Percentiles rank a stretch among this genome's conserved stretches.
phyloP scores from a whole-genome alignment of 1,140 invertebrate species.

The Zaprionus africanus region DNA sequence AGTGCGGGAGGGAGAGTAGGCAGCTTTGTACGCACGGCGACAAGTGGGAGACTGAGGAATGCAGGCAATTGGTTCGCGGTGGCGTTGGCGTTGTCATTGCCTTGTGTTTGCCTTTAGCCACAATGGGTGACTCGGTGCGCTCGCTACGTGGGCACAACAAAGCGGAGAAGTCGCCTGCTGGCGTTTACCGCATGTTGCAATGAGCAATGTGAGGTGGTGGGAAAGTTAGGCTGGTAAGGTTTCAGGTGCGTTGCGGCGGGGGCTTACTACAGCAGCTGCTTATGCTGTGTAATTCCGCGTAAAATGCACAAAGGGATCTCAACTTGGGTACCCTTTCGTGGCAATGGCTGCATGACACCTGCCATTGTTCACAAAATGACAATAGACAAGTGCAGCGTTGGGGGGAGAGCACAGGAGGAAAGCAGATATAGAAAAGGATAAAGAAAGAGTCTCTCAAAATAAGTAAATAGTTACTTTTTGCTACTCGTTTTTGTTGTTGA shows the following conservation, averaged over 20 bases:
- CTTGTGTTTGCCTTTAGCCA: constrained; percentile 71
- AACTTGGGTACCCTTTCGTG: constrained; percentile 20
- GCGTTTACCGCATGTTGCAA: constrained; percentile 60
- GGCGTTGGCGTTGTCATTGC: constrained; percentile 24
- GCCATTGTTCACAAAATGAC: constrained; percentile 73
- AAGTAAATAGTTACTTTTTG: too few relatives aligned
- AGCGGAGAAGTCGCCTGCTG: constrained; percentile 67
- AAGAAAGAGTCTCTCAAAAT: constrained; percentile 4
- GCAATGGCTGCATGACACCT: constrained; percentile 67
- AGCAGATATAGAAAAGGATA: background rate
- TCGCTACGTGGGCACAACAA: constrained; percentile 59
- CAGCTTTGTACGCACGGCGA: background rate
- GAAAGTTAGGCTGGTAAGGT: constrained; percentile 1
- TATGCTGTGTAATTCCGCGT: constrained; percentile 79
- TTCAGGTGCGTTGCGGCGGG: background rate
- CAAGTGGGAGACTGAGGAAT: background rate
- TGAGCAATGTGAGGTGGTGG: constrained; percentile 2
- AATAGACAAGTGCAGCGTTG: constrained; percentile 54
- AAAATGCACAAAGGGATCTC: constrained; percentile 76
- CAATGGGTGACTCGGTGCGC: constrained; percentile 50
- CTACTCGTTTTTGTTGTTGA: background rate
- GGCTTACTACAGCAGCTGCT: constrained; percentile 56
- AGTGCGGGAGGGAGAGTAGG: constrained; percentile 20
- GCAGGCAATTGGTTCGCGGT: constrained; percentile 58
- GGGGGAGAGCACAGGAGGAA: background rate